A percentile compares a stretch with the other conserved stretches of the same genome.
phyloP scores from a whole-genome alignment of 2,797 vertebrate species.

The Ficedula albicollis region DNA sequence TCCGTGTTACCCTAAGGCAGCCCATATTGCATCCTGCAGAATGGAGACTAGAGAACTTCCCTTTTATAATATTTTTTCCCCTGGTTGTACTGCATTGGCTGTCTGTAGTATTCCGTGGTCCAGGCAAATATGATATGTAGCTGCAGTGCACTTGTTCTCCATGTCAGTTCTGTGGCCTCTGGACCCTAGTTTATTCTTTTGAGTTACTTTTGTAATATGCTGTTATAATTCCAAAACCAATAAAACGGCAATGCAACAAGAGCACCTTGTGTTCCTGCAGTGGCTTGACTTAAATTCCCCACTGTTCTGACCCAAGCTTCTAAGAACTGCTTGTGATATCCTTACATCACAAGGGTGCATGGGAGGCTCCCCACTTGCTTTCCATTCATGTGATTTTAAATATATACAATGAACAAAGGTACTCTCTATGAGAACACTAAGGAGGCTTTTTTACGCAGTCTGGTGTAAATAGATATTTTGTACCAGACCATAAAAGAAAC shows the following conservation, averaged over 20 bases:
- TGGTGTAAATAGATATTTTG: not conserved
- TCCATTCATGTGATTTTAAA: not conserved
- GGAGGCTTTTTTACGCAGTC: not conserved
- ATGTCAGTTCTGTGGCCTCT: not conserved
- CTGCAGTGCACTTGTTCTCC: not conserved
- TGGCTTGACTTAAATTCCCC: not conserved
- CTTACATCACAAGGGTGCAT: fast-evolving
- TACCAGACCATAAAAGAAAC: not conserved
- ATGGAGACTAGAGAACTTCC: not conserved
- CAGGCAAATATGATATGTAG: not conserved
- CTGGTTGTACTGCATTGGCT: not conserved
- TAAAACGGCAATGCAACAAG: not conserved
- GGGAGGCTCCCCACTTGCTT: not conserved
- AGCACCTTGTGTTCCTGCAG: not conserved
- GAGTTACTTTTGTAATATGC: not conserved
- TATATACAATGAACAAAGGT: not conserved
- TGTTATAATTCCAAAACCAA: not conserved
- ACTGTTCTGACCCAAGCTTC: not conserved
- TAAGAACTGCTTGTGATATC: not conserved
- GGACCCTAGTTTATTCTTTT: not conserved
- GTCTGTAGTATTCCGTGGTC: not conserved
- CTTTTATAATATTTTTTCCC: not conserved
- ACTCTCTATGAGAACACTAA: not conserved
- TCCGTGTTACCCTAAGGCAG: not conserved
- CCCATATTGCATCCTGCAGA: not conserved